Evolutionary conservation across 2,113 vertebrate genomes (phyloP).

Genomic region (Channa maculata): DNA sequence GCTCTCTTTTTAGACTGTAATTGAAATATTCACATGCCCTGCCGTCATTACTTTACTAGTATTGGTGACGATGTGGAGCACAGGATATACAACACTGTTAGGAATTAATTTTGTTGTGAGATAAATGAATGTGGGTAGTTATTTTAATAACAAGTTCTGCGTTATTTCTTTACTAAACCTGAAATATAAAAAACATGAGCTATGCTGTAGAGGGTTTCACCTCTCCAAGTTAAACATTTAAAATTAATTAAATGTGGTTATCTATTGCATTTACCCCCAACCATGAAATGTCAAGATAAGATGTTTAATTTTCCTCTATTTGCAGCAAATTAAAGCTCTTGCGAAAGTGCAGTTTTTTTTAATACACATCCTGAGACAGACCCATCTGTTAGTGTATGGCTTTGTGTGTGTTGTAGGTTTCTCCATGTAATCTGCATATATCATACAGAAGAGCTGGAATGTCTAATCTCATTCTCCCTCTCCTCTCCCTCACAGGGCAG

Average conservation of each 20-base stretch:
- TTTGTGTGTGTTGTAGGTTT: slow-evolving; percentile 24
- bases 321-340: neutral
- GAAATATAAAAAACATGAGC: slow-evolving; percentile 7
- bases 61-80: neutral
- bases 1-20: slow-evolving; percentile 2
- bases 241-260: slow-evolving; percentile 10
- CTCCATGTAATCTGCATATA: slow-evolving; percentile 49
- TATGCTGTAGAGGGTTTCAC: slow-evolving; percentile 6
- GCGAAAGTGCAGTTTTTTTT: neutral
- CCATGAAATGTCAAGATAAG: slow-evolving; percentile 8
- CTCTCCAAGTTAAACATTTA: slow-evolving; percentile 24
- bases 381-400: neutral
- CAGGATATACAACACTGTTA: neutral
- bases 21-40: slow-evolving; percentile 26
- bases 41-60: neutral
- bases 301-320: slow-evolving; percentile 7
- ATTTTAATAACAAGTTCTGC: neutral
- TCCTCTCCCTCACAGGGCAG: slow-evolving; percentile 85
- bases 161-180: slow-evolving; percentile 1
- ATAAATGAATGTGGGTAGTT: slow-evolving; percentile 7
- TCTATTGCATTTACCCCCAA: neutral
- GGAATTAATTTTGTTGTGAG: neutral
- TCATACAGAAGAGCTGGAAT: slow-evolving; percentile 21
- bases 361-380: neutral
- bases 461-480: slow-evolving; percentile 39